Percentiles rank a stretch among this genome's conserved stretches.
phyloP scores from a whole-genome alignment of 2,113 vertebrate genomes.

The Scopus umbretta region DNA sequence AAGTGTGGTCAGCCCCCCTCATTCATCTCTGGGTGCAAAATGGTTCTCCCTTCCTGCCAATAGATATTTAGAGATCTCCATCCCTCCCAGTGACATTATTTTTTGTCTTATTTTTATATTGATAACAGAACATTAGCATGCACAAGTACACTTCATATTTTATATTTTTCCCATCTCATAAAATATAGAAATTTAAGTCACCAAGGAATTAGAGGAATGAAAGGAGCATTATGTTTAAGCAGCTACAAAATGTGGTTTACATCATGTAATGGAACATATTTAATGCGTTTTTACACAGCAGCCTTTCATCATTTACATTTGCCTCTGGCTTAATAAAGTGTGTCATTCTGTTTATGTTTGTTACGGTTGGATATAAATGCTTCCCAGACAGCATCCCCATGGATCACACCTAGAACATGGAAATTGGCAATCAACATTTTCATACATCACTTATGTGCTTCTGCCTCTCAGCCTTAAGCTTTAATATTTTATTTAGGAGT shows the following conservation, averaged over 20 bases:
- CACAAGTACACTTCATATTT: background rate
- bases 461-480: background rate
- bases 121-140: background rate
- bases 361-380: background rate
- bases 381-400: background rate
- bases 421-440: background rate
- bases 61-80: background rate
- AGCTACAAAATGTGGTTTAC: background rate
- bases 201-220: background rate
- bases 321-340: constrained; percentile 19
- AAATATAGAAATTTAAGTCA: background rate
- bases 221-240: background rate
- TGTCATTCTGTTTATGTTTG: background rate
- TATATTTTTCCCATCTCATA: background rate
- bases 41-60: background rate
- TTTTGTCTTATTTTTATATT: background rate
- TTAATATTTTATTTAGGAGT: background rate
- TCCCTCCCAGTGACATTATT: background rate
- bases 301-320: constrained; percentile 48
- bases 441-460: background rate
- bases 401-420: background rate
- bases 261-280: background rate
- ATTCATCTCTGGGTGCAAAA: background rate
- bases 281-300: constrained; percentile 28
- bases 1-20: background rate